phyloP scores from a whole-genome alignment of 2,797 vertebrate genomes.

The Acestrorhynchus altus region DNA sequence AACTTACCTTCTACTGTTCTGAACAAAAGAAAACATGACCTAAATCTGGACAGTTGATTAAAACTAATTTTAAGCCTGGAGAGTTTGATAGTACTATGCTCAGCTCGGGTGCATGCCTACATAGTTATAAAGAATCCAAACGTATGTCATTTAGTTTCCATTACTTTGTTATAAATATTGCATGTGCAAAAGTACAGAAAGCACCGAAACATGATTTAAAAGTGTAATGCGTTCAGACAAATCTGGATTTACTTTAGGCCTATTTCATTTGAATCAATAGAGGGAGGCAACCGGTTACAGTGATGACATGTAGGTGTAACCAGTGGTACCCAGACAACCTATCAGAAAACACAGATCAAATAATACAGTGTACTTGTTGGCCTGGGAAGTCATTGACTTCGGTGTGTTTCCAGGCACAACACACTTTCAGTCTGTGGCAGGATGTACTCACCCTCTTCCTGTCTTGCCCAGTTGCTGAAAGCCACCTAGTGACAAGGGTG shows the following conservation, averaged over 20 bases:
- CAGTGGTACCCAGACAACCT: constrained; percentile 35
- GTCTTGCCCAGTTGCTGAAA: constrained; percentile 66
- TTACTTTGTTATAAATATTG: too few species aligned
- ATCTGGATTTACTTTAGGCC: neutral
- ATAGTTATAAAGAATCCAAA: too few species aligned
- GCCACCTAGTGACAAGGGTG: constrained; percentile 70
- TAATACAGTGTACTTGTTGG: constrained; percentile 25
- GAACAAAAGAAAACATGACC: too few species aligned
- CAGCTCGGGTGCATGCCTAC: too few species aligned
- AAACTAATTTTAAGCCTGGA: too few species aligned
- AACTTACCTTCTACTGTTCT: too few species aligned
- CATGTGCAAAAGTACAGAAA: neutral
- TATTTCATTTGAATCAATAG: constrained; percentile 9
- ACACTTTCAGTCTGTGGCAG: constrained; percentile 58
- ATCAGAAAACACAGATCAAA: constrained; percentile 7
- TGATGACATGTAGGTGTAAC: constrained; percentile 36
- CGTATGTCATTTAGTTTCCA: too few species aligned
- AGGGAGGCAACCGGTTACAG: constrained; percentile 6
- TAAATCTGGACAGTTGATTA: too few species aligned
- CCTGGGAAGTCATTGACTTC: constrained; percentile 43
- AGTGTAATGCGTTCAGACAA: neutral
- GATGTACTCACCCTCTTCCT: constrained; percentile 78
- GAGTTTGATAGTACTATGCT: too few species aligned
- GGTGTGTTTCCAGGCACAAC: constrained; percentile 53
- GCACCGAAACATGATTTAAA: neutral